Evolutionary conservation across 2,797 vertebrate species (phyloP), one percentile per base, ranked within the genome.

Genomic region (Sebastes kiyomatsui): DNA sequence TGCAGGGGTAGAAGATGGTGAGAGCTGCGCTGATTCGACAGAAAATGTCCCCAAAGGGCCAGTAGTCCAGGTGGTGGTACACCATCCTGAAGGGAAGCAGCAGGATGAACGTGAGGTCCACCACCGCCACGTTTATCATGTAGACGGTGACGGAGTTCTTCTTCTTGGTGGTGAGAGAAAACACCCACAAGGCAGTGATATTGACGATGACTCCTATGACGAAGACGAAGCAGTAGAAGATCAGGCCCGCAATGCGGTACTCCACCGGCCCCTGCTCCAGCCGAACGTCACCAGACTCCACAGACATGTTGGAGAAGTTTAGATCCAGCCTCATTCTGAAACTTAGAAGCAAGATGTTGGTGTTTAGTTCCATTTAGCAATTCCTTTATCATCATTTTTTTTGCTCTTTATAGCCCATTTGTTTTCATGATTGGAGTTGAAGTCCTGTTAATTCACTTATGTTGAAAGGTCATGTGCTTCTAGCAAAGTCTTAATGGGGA

Each of bases 131-230:
- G 1, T 99, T 99, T 88, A 98, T 98, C 98, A 99, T 99, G 46
- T 99, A 98, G 68, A 99, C 85, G 0, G 97, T 98, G 83, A 99
- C 97, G 0, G 98, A 98, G 85, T 96, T 99, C 90, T 96, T 96
- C 89, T 97, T 98, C 93, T 99, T 99, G 80, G 98, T 99, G 72
- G 97, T 98, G 79, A 99, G 96, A 66, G 97, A 97, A 92, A 99
- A 99, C 66, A 99, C 98, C 98, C 98, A 99, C 23, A 99, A 88
- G 2, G 98, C 98, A 0, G 96, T 97, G 81, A 96, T 33, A 5
- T 99, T 99, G 69, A 99, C 98, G 30, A 96, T 7, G 30, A 97
- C 66, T 78, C 98, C 98, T 6, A 98, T 94, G 70, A 79, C 3
- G 70, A 99, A 96, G 88, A 99, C 87, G 81, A 97, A 94, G 66